Evolutionary conservation across 2,888 invertebrate species (phyloP).

Genomic region (Spodoptera exigua): DNA sequence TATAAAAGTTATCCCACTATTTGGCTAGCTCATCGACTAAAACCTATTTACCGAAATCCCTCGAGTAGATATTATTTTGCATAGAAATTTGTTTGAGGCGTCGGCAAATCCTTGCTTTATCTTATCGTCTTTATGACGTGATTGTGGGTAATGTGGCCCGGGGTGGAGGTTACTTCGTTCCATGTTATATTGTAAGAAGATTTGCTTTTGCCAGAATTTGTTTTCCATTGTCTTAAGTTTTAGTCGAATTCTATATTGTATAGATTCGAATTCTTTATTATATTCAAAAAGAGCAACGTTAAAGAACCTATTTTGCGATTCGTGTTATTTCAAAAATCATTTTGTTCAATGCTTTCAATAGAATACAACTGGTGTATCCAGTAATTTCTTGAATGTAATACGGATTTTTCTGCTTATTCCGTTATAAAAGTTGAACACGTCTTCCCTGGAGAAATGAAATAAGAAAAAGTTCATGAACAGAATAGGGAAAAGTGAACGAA

Average conservation of each 20-base stretch:
- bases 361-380: too few species aligned
- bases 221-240: background rate
- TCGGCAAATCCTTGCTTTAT: conserved; percentile 50
- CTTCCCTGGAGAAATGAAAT: conserved; percentile 25
- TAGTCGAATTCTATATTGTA: too few species aligned
- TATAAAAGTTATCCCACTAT: conserved; percentile 29
- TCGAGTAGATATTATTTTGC: conserved; percentile 57
- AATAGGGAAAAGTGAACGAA: conserved; percentile 56
- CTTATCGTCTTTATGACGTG: conserved; percentile 55
- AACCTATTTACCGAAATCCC: conserved; percentile 57
- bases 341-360: too few species aligned
- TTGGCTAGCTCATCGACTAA: conserved; percentile 49
- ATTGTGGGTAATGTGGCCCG: conserved; percentile 47
- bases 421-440: conserved; percentile 18
- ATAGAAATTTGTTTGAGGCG: conserved; percentile 58
- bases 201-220: background rate
- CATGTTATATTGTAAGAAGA: conserved; percentile 13
- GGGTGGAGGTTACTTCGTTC: conserved; percentile 27
- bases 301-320: too few species aligned
- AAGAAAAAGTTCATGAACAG: conserved; percentile 51
- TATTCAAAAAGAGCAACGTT: too few species aligned
- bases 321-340: too few species aligned
- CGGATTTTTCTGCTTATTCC: conserved; percentile 5
- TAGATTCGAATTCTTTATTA: too few species aligned
- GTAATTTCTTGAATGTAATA: background rate